These are phyloP conservation scores for Vespertilio murinus DNA, from an alignment of 2,797 vertebrate species.

Conservation along the genomic window DNA sequence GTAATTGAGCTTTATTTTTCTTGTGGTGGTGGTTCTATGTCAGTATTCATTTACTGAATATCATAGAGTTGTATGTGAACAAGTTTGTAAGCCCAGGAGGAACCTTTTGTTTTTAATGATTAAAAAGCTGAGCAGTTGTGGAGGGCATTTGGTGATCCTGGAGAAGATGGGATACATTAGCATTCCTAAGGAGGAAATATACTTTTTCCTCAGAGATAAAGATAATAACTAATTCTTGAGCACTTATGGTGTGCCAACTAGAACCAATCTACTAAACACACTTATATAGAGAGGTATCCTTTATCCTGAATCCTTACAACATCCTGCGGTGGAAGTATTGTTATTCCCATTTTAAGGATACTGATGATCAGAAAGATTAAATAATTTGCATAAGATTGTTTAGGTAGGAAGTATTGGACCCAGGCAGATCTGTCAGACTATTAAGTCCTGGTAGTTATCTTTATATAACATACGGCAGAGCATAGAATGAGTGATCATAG, in stretches of 20 bases:
- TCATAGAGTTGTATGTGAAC: neutral
- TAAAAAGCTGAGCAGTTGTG: neutral
- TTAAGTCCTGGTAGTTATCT: neutral
- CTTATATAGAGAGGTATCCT: neutral
- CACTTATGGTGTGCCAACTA: neutral
- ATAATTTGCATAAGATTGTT: neutral
- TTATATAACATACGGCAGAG: neutral
- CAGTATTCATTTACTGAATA: neutral
- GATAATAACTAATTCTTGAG: neutral
- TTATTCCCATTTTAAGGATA: constrained; percentile 22
- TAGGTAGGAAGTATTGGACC: neutral
- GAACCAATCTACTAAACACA: neutral
- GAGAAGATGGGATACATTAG: neutral
- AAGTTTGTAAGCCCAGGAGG: neutral
- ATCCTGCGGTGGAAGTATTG: neutral
- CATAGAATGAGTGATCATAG: neutral
- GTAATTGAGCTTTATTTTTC: neutral
- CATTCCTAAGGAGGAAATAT: neutral
- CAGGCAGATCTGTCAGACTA: neutral
- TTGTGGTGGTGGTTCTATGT: neutral
- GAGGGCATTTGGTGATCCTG: neutral
- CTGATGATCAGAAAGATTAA: neutral
- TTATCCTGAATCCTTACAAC: neutral
- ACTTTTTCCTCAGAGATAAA: neutral
- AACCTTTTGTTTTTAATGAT: neutral